Conservation (phyloP, 2,113 vertebrate genomes). For the Ptilorrhoa leucosticta region DNA sequence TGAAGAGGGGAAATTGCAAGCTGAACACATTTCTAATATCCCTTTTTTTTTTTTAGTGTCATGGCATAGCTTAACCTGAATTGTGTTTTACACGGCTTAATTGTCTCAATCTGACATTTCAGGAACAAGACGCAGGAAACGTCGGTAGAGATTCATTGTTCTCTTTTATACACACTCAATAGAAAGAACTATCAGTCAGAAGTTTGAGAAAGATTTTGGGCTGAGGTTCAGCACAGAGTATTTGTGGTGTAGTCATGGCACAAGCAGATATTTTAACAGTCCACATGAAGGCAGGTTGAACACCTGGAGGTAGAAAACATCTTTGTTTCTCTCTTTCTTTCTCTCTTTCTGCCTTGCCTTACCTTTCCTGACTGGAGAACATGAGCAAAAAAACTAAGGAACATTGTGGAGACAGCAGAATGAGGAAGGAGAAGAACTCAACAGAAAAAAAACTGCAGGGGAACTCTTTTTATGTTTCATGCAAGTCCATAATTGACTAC, state of each 20-base stretch:
- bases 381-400: background rate
- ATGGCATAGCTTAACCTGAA: background rate
- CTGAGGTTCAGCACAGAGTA: background rate
- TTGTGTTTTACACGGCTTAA: background rate
- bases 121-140: background rate
- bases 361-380: background rate
- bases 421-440: background rate
- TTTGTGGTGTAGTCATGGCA: background rate
- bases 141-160: background rate
- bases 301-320: background rate
- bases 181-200: background rate
- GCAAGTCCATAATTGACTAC: background rate
- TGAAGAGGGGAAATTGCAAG: background rate
- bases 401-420: background rate
- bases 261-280: background rate
- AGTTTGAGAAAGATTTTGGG: background rate
- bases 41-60: background rate
- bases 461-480: background rate
- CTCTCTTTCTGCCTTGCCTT: background rate
- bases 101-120: background rate
- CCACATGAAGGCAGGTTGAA: background rate
- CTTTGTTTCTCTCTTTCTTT: background rate
- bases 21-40: background rate
- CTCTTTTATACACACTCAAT: background rate
- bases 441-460: background rate